A percentile compares a stretch with the other conserved stretches of the same genome.
Evolutionary conservation across 2,113 vertebrate genomes (phyloP).

Genomic region (Redunca redunca): DNA sequence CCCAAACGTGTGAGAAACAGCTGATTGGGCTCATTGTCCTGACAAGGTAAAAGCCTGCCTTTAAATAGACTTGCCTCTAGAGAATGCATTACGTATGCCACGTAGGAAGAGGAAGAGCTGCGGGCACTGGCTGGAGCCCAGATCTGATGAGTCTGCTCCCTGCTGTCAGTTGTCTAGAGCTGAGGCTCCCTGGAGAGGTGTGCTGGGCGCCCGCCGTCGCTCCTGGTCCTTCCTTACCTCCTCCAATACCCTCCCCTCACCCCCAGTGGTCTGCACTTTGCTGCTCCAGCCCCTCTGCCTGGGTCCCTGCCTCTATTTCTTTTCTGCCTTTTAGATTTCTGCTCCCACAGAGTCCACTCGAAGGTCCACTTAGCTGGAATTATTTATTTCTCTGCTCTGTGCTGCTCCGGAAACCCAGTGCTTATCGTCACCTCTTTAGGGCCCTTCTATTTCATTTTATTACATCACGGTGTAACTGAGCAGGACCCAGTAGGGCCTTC

Average conservation of each 20-base stretch:
- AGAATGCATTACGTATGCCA: not conserved
- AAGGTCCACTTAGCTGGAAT: not conserved
- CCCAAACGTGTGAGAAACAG: constrained; percentile 71
- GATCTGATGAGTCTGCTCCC: not conserved
- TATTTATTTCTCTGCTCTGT: not conserved
- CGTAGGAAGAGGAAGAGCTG: not conserved
- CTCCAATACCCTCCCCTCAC: fast-evolving
- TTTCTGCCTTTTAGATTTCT: not conserved
- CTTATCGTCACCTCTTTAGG: not conserved
- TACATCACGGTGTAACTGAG: not conserved
- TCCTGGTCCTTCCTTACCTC: not conserved
- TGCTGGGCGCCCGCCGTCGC: not conserved
- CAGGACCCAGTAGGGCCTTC: not conserved
- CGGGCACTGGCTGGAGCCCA: not conserved
- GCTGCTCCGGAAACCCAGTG: fast-evolving
- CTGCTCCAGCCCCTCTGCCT: not conserved
- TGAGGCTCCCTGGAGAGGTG: not conserved
- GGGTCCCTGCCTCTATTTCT: not conserved
- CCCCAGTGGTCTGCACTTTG: not conserved
- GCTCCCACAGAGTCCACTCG: not conserved
- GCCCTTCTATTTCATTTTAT: not conserved
- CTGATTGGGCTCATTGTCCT: constrained; percentile 76
- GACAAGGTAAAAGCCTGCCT: constrained; percentile 72
- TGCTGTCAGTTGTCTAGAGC: not conserved
- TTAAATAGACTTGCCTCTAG: not conserved